phyloP scores from a whole-genome alignment of 2,888 invertebrate genomes.

The Pseudoips prasinana region DNA sequence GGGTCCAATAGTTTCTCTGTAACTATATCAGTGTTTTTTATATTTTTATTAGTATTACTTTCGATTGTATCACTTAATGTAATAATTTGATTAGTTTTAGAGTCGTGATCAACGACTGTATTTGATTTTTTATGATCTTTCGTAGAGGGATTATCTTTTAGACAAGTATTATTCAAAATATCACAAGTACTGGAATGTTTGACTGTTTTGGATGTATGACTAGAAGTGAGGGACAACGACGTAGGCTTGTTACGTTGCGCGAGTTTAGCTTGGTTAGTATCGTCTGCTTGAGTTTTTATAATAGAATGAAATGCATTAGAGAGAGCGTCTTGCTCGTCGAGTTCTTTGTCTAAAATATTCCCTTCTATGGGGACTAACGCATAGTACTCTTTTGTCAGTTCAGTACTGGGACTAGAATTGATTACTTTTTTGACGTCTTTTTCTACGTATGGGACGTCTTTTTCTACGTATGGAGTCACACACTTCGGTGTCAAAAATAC shows the following conservation, averaged over 20 bases:
- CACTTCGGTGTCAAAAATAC: conserved; percentile 73
- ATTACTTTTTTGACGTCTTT: conserved; percentile 49
- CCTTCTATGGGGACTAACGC: conserved; percentile 63
- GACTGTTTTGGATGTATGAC: conserved; percentile 62
- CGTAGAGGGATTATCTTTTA: conserved; percentile 33
- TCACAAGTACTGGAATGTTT: conserved; percentile 71
- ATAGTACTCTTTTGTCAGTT: conserved; percentile 68
- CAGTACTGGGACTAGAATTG: conserved; percentile 64
- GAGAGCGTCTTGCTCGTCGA: conserved; percentile 77
- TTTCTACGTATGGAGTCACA: conserved; percentile 58
- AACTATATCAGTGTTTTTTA: conserved; percentile 23
- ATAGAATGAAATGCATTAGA: conserved; percentile 76
- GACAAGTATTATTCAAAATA: conserved; percentile 48
- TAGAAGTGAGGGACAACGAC: conserved; percentile 63
- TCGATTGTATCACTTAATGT: conserved; percentile 25
- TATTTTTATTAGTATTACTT: conserved; percentile 22
- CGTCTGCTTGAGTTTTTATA: conserved; percentile 55
- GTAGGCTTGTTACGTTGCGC: conserved; percentile 55
- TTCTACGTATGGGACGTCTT: too few species aligned
- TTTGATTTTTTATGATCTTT: conserved; percentile 25
- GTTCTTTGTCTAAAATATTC: conserved; percentile 71
- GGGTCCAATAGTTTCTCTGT: conserved; percentile 45
- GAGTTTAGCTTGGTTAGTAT: conserved; percentile 41
- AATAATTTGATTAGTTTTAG: conserved; percentile 24
- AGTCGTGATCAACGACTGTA: conserved; percentile 35